Base-by-base conservation (phyloP, 53 echinoderm and acorn worm genomes). In the Actinopyga echinites region DNA sequence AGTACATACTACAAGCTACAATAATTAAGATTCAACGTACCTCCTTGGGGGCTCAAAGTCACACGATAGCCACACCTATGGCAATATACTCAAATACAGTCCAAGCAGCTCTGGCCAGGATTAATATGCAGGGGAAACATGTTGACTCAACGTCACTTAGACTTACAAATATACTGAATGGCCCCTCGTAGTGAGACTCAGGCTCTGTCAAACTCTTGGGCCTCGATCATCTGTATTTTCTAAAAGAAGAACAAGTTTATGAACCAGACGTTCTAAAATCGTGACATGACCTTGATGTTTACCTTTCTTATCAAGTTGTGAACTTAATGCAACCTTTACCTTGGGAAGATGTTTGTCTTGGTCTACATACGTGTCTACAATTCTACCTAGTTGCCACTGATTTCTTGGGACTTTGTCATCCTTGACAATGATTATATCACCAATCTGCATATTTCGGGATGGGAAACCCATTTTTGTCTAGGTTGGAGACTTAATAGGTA, bases 351-450 rank as follows among this genome's bases (percentile, higher is more conserved):
- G 52, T 1, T 31, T 25, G 22, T 87, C 87, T 23, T 5, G 6
- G 25, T 69, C 58, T 0, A 42, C 21, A 12, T 62, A 38, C 4
- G 59, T 8, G 20, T 86, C 86, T 30, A 45, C 59, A n/a, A 92
- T 49, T 58, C 89, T 68, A 7, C 69, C 84, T 29, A 91, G 62
- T 4, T 42, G 52, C 92, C 92, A 91, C 15, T 13, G 65, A 30
- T 85, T 88, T 20, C 92, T 24, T 29, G 88, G 88, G 23, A 29
- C 24, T 29, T 89, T 42, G 3, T 88, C 82, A 34, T 84, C 85
- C 13, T 84, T 73, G 17, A 89, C 30, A 10, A 89, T 83, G 6
- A 91, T 82, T 22, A 84, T 57, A 37, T 91, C 88, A 20, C 81
- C 85, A 45, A 88, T 36, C 33, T 88, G 6, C 64, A 85, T 36